Base-by-base conservation (phyloP, 2,113 vertebrate species). In the Mixornis gularis region DNA sequence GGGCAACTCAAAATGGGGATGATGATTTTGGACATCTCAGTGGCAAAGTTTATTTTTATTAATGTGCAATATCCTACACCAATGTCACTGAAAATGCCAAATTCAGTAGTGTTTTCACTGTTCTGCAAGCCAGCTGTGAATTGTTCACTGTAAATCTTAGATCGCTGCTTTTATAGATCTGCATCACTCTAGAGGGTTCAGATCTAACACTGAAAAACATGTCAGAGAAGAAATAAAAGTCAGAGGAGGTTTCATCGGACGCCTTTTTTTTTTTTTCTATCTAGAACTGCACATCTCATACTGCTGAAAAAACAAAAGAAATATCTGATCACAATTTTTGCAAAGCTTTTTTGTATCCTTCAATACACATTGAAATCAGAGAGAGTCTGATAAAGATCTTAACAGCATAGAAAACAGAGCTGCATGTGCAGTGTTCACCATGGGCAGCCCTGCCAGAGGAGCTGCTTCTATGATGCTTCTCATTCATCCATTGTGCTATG, bases 201-300 rank as follows among this genome's bases (percentile, higher is more conserved):
- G 12, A 68, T 53, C 21, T 79, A 90, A 56, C 73, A 17, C 19
- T 62, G 41, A 70, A 74, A 79, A 91, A 49, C 8, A 36, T 0
- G 1, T 8, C 49, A 82, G 4, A 82, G 8, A 74, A 79, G 60
- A 17, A 55, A 83, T 16, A 2, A 29, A 49, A 74, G 21, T 59
- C 10, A 43, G 21, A 85, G 24, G 4, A 55, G 6, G 14, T 44
- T 89, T 84, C 29, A 81, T 6, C 71, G 36, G 7, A 30, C n/a
- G 10, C 11, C 36, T 12, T 10, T 49, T n/a, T 59, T 34, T 30
- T 68, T n/a, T 59, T 58, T 30, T 68, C 22, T 51, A 7, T 4
- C 30, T 56, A 48, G 19, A 86, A 52, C 25, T 15, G 32, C 0
- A 0, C 6, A n/a, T 17, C 40, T 68, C 38, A 44, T 48, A 36